Percentiles rank a stretch among this genome's conserved stretches.
These are phyloP conservation scores for Syrmaticus mikado DNA, from an alignment of 2,113 vertebrate genomes.

Conservation along the genomic window DNA sequence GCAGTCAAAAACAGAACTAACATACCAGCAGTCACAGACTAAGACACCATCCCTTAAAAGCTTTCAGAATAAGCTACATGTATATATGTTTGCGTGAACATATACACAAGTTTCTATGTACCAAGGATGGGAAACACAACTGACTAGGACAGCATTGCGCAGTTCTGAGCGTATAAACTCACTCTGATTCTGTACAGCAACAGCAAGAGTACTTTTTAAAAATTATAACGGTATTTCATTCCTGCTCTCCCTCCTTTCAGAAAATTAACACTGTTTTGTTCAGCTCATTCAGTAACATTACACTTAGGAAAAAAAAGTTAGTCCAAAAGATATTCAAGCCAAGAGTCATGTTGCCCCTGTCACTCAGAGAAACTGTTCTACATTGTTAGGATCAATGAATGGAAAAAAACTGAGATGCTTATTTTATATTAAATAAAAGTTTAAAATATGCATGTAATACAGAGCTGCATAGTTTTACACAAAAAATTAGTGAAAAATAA, in stretches of 20 bases:
- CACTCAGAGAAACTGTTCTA: neutral
- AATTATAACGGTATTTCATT: neutral
- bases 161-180: neutral
- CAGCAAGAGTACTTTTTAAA: neutral
- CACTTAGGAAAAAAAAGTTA: neutral
- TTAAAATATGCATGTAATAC: neutral
- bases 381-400: neutral
- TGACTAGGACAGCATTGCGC: neutral
- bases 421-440: neutral
- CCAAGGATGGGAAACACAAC: neutral
- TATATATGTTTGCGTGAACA: neutral
- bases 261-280: neutral
- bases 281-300: neutral
- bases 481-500: neutral
- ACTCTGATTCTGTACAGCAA: neutral
- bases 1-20: neutral
- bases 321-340: neutral
- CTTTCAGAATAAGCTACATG: neutral
- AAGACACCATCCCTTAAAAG: neutral
- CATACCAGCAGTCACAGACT: neutral
- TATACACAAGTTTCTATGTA: neutral
- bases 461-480: neutral
- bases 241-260: neutral
- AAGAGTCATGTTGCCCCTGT: neutral
- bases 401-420: fast-evolving